Evolutionary conservation across 2,888 invertebrate genomes (phyloP), one percentile per base, ranked within the genome.

Genomic region (Iphiclides podalirius): DNA sequence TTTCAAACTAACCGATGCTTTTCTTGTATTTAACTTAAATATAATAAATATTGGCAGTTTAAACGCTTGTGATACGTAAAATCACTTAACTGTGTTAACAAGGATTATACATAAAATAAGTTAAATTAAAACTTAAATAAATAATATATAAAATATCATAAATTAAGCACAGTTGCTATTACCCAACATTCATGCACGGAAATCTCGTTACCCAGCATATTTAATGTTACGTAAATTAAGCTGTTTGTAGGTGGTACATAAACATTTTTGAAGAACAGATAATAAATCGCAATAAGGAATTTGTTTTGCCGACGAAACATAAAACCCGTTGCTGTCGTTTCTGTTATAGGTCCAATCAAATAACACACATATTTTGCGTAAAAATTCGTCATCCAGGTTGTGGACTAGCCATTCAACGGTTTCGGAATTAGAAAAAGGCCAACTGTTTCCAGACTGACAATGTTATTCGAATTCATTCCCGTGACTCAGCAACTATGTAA

Each of bases 151-250:
- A 17, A 26, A 8, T 23, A 28, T 33, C 9, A 28, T 17, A 43
- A 33, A 42, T 23, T 20, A 49, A 44, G 39, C 49, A 38, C 38
- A 48, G 20, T 12, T 47, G 13, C 13, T 33, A 20, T 33, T 31
- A 31, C 31, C 66, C 67, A 76, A 81, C 75, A 81, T 83, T 83
- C 86, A 87, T 87, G 87, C 87, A 85, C 85, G 84, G 80, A 87
- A 88, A 88, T 88, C 87, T 88, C 87, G 87, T 88, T 86, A 84
- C 75, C 75, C 75, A 70, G 77, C 75, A 61, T 63, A 59, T 40
- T 34, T 15, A 9, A 3, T 28, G 6, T 35, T 35, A n/a, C 7
- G 2, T 20, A 17, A 38, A 38, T 36, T 23, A 23, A 20, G 7
- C 16, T 38, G 17, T 20, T 23, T 38, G 38, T 15, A 11, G 20